These are phyloP conservation scores for Idaea biselata DNA, from an alignment of 2,888 invertebrate genomes.

Conservation along the genomic window DNA sequence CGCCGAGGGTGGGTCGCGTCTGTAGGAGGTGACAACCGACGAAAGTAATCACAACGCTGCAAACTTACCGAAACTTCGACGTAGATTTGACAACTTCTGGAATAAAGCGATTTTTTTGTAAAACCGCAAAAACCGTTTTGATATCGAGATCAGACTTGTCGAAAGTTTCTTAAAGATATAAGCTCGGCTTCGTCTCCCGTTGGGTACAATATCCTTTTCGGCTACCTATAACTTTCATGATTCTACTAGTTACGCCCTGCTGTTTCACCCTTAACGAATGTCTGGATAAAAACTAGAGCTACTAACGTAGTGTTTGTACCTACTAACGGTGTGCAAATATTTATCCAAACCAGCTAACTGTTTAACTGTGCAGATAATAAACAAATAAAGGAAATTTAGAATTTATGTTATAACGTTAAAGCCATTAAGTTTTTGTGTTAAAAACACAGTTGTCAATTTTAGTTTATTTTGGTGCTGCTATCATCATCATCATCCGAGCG, in stretches of 20 bases:
- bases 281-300: no score
- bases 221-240: neutral
- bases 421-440: no score
- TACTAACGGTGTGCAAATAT: no score
- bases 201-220: neutral
- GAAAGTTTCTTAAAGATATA: conserved; percentile 24
- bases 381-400: no score
- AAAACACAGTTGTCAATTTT: no score
- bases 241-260: neutral
- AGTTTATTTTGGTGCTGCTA: no score
- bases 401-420: no score
- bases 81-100: conserved; percentile 35
- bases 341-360: no score
- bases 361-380: no score
- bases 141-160: conserved; percentile 27
- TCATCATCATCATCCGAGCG: no score
- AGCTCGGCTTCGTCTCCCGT: conserved; percentile 21
- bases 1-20: conserved; percentile 25
- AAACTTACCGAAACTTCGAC: conserved; percentile 53
- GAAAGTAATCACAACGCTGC: conserved; percentile 61
- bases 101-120: conserved; percentile 31
- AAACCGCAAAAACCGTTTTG: conserved; percentile 28
- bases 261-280: neutral
- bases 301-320: no score
- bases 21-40: conserved; percentile 46